These are phyloP conservation scores for Lepidotrigona ventralis DNA, from an alignment of 1,140 invertebrate species.

Conservation along the genomic window DNA sequence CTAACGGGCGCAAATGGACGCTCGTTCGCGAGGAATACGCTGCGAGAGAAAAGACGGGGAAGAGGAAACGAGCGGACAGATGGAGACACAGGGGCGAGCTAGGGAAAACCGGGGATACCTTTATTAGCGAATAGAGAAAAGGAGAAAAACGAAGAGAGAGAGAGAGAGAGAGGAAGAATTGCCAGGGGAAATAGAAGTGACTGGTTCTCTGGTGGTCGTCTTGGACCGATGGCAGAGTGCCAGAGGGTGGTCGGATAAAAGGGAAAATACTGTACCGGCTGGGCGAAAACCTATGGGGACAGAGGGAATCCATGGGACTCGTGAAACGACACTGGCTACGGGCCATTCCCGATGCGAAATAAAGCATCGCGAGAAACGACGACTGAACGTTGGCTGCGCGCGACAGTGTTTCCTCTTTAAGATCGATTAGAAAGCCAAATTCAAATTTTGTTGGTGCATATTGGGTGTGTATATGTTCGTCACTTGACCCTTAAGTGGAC, in stretches of 20 bases:
- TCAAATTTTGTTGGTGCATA: too few relatives aligned
- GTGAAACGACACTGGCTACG: conserved; percentile 43
- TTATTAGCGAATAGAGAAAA: conserved; percentile 52
- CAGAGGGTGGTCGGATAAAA: conserved; percentile 45
- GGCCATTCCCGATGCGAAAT: conserved; percentile 56
- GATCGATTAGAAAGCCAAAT: too few relatives aligned
- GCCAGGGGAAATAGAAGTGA: conserved; percentile 56
- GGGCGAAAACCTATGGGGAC: conserved; percentile 37
- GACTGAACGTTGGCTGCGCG: background rate
- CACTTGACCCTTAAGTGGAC: too few relatives aligned
- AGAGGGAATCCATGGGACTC: conserved; percentile 21
- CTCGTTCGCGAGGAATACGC: conserved; percentile 52
- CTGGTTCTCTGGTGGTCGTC: conserved; percentile 29
- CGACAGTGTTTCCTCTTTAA: background rate
- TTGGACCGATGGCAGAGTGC: conserved; percentile 53
- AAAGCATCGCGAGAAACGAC: conserved; percentile 48
- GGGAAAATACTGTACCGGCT: conserved; percentile 34
- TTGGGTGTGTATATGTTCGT: too few relatives aligned
- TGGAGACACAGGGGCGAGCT: conserved; percentile 8
- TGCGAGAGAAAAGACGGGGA: conserved; percentile 29
- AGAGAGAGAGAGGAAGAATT: background rate
- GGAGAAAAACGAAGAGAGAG: background rate
- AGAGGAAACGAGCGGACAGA: conserved; percentile 52
- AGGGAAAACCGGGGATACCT: conserved; percentile 47
- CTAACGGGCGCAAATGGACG: conserved; percentile 59